Evolutionary conservation across 2,113 vertebrate genomes (phyloP).

Genomic region (Rhegmatorhina hoffmannsi): DNA sequence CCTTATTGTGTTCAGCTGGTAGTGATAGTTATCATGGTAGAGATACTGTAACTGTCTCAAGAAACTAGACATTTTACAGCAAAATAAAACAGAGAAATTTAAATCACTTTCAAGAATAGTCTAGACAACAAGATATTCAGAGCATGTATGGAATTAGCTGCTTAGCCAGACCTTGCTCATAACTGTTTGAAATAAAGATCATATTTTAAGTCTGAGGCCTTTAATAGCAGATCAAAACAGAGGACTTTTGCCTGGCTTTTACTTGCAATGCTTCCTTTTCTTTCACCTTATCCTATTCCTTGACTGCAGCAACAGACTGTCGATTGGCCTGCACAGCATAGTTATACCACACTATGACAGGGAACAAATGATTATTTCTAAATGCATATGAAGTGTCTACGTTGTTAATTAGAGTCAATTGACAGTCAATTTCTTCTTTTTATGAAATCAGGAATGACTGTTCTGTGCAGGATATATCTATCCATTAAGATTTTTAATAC

Average conservation of each 20-base stretch:
- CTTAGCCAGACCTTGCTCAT: neutral
- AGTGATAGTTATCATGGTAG: neutral
- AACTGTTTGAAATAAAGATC: neutral
- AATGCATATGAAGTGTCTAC: neutral
- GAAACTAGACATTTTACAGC: neutral
- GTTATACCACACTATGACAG: neutral
- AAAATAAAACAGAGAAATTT: neutral
- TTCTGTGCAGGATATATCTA: neutral
- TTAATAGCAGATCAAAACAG: neutral
- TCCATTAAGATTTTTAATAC: neutral
- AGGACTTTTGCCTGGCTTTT: neutral
- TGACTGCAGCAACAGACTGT: neutral
- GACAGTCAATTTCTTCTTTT: neutral
- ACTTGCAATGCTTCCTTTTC: neutral
- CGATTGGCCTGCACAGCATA: neutral
- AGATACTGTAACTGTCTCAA: neutral
- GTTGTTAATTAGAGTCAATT: neutral
- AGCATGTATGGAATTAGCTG: neutral
- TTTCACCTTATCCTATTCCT: neutral
- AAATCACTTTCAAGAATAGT: neutral
- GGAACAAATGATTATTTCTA: neutral
- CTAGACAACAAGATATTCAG: neutral
- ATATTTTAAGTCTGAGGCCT: neutral
- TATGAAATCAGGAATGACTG: neutral
- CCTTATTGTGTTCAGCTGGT: neutral